These are phyloP conservation scores for Lochmaea capreae DNA, from an alignment of 2,888 invertebrate genomes.

Conservation along the genomic window DNA sequence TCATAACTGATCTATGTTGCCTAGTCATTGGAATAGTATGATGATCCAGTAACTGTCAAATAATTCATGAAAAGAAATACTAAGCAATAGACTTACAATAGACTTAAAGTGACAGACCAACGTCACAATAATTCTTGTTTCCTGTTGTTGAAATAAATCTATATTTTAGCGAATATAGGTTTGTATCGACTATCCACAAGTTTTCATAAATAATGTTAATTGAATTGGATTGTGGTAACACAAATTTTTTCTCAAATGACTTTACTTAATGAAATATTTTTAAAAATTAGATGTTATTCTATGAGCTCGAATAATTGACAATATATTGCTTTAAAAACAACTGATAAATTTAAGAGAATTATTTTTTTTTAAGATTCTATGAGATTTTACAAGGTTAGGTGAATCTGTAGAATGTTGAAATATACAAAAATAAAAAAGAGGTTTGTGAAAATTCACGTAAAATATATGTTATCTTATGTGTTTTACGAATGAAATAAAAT, in stretches of 20 bases:
- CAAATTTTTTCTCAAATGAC: too few relatives aligned
- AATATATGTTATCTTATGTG: constrained; percentile 51
- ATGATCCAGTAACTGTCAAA: too few relatives aligned
- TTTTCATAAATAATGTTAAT: background rate
- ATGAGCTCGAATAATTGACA: constrained; percentile 65
- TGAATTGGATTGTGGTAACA: background rate
- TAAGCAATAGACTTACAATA: too few relatives aligned
- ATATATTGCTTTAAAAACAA: constrained; percentile 63
- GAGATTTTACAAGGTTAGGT: constrained; percentile 25
- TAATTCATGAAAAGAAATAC: too few relatives aligned
- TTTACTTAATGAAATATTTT: background rate
- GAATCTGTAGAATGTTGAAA: constrained; percentile 39
- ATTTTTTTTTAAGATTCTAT: constrained; percentile 38
- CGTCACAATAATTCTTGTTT: too few relatives aligned
- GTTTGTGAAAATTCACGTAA: constrained; percentile 50
- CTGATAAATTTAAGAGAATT: constrained; percentile 35
- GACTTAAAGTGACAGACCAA: too few relatives aligned
- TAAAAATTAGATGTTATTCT: constrained; percentile 17
- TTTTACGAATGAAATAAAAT: constrained; percentile 49
- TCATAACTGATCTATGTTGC: too few relatives aligned
- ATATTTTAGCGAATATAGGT: too few relatives aligned
- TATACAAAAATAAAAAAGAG: constrained; percentile 6
- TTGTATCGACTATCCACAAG: too few relatives aligned
- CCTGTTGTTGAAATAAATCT: too few relatives aligned
- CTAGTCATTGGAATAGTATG: too few relatives aligned